Conservation (phyloP, 2,888 invertebrate species). For the Apodemia mormo region DNA sequence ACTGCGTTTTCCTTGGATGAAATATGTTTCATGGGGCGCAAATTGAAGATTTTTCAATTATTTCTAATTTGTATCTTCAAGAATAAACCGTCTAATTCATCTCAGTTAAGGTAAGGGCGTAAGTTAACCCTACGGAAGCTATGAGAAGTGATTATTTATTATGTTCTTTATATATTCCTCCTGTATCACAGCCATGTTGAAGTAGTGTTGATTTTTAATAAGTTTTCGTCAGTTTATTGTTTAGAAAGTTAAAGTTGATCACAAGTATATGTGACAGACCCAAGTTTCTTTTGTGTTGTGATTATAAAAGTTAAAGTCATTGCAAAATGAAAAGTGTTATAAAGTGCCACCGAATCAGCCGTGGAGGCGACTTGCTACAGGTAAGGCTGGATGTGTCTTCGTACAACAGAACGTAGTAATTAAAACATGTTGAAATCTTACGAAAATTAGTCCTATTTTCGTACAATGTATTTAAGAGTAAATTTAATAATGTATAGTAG, state of each 20-base stretch:
- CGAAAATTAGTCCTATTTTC: conserved; percentile 27
- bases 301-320: conserved; percentile 74
- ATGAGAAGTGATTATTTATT: conserved; percentile 79
- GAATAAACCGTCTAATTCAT: conserved; percentile 74
- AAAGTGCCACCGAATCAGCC: conserved; percentile 80
- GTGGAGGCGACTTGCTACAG: conserved; percentile 77
- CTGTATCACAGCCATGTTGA: conserved; percentile 81
- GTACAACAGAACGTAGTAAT: conserved; percentile 75
- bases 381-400: conserved; percentile 82
- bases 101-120: conserved; percentile 80
- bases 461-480: conserved; percentile 19
- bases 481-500: neutral
- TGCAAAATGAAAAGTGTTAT: conserved; percentile 79
- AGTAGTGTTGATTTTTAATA: conserved; percentile 79
- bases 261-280: conserved; percentile 80
- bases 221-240: conserved; percentile 77
- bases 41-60: conserved; percentile 61
- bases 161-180: conserved; percentile 73
- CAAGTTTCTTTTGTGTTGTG: conserved; percentile 80
- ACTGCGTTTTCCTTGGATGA: conserved; percentile 51
- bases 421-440: conserved; percentile 33
- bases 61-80: conserved; percentile 63
- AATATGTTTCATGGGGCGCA: conserved; percentile 69
- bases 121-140: conserved; percentile 76
- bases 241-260: conserved; percentile 74